Evolutionary conservation across 1,140 invertebrate species (phyloP).

Genomic region (Leptopilina clavipes): DNA sequence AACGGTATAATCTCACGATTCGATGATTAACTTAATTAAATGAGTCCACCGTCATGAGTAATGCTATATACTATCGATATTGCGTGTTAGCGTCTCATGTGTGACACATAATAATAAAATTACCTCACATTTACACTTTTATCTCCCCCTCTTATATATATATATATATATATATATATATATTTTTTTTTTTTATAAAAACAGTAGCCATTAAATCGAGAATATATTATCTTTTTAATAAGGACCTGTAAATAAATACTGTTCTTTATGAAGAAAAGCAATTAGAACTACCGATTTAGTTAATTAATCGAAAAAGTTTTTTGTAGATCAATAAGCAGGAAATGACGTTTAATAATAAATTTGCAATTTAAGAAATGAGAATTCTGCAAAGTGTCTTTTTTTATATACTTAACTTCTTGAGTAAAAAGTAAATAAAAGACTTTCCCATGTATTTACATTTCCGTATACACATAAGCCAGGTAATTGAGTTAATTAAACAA

Average conservation of each 20-base stretch:
- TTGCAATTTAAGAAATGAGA: no score
- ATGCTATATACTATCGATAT: constrained; percentile 11
- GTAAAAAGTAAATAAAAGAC: no score
- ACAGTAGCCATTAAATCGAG: neutral
- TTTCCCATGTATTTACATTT: neutral
- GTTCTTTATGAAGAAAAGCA: no score
- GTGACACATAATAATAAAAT: constrained; percentile 18
- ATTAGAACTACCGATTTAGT: no score
- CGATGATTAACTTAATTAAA: constrained; percentile 18
- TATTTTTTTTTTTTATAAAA: no score
- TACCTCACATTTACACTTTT: neutral
- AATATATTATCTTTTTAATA: no score
- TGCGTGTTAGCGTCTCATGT: neutral
- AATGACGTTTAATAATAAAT: no score
- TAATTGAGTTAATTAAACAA: constrained; percentile 16
- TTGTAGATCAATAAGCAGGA: neutral
- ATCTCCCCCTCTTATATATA: neutral
- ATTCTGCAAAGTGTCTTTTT: no score
- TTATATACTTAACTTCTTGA: no score
- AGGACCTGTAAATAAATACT: no score
- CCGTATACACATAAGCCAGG: neutral
- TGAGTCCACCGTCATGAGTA: neutral
- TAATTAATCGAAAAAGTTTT: no score
- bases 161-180: neutral
- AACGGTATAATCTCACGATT: constrained; percentile 9